Percentiles rank a stretch among this genome's conserved stretches.
Conservation (phyloP, 2,113 vertebrate species). For the Bubo blakistoni region DNA sequence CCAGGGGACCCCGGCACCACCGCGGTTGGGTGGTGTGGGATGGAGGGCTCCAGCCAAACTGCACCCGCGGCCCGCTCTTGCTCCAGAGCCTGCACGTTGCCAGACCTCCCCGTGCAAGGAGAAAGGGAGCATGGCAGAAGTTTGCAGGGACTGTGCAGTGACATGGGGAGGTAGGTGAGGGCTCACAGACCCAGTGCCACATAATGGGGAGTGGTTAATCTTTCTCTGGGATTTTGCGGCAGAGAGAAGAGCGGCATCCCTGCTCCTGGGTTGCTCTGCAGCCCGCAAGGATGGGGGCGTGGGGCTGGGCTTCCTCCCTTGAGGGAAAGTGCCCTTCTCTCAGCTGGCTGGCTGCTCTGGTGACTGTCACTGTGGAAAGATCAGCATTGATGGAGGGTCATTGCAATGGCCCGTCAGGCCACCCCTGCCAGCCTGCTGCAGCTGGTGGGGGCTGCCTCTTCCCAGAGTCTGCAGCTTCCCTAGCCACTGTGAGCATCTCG, state of each 20-base stretch:
- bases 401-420: neutral
- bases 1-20: neutral
- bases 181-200: neutral
- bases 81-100: accelerated
- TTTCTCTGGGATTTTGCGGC: neutral
- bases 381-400: accelerated
- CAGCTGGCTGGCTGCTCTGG: neutral
- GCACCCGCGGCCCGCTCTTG: neutral
- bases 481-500: accelerated
- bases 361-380: neutral
- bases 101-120: neutral
- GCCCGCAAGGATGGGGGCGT: neutral
- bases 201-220: accelerated
- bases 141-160: neutral
- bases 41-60: neutral
- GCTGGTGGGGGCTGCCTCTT: neutral
- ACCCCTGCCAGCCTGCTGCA: neutral
- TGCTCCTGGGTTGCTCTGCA: accelerated
- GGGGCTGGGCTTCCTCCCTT: neutral
- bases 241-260: neutral
- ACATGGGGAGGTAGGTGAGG: accelerated
- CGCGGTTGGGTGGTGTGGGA: accelerated
- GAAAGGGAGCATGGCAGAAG: neutral
- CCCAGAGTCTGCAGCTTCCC: neutral
- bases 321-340: neutral